These are phyloP conservation scores for Drosophila fulvimacula DNA, from an alignment of 2,888 invertebrate species.

Conservation along the genomic window DNA sequence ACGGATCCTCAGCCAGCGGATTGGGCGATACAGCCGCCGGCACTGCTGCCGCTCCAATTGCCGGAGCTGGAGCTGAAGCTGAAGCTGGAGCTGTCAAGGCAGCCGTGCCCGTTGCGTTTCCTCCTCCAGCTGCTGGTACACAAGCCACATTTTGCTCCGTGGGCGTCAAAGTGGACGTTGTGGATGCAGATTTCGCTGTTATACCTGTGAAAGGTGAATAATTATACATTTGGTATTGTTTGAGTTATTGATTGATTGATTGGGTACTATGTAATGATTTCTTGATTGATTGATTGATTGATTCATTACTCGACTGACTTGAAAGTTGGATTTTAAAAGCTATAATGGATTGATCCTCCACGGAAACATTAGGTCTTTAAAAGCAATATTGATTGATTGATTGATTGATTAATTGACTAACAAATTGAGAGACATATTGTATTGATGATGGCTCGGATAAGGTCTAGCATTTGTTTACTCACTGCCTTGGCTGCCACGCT, in stretches of 20 bases:
- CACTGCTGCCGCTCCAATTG: constrained; percentile 22
- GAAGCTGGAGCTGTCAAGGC: constrained; percentile 13
- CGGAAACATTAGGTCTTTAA: too few species aligned
- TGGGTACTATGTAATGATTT: background rate
- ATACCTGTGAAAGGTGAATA: constrained; percentile 71
- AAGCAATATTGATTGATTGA: too few species aligned
- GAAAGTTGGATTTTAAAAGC: background rate
- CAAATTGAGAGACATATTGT: background rate
- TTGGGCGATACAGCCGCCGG: constrained; percentile 53
- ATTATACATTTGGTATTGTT: background rate
- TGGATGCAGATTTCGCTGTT: constrained; percentile 83
- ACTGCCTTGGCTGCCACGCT: constrained; percentile 91
- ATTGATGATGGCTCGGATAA: background rate
- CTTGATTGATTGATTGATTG: background rate
- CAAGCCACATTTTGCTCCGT: constrained; percentile 75
- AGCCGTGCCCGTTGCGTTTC: constrained; percentile 9
- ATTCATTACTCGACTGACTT: background rate
- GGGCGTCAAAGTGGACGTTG: constrained; percentile 83
- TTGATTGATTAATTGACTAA: background rate
- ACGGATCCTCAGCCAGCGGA: constrained; percentile 89
- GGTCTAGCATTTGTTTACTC: constrained; percentile 80
- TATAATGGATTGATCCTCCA: background rate
- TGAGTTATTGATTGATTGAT: background rate
- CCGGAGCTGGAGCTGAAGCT: constrained; percentile 7
- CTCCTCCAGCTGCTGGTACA: constrained; percentile 75